Base-by-base conservation (phyloP, 1,140 invertebrate genomes). In the Drosophila rhopaloa region DNA sequence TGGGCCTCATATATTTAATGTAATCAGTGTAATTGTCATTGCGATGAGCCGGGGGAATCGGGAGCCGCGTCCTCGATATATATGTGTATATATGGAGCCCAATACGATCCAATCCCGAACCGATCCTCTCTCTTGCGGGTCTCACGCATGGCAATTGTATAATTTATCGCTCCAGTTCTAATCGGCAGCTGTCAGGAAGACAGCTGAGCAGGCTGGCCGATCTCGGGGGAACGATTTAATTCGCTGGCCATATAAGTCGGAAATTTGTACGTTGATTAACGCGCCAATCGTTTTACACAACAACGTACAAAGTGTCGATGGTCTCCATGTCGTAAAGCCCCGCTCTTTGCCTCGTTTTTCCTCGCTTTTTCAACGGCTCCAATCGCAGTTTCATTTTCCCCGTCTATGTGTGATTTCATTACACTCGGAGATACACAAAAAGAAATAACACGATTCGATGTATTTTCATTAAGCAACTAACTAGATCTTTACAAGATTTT, bases 261-360 rank as follows among this genome's bases (percentile, higher is more conserved):
- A 88, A 88, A 88, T 88, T 88, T 88, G 84, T 88, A 88, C 84
- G 80, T 88, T 88, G 84, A 88, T 88, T 88, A 88, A 88, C 84
- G 84, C 84, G 84, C 84, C 84, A 89, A 88, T 88, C 84, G 84
- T 83, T 88, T 88, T 89, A 88, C 84, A 88, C 84, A 88, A 78
- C 84, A 82, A 66, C 71, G 75, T 72, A 86, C 79, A 86, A 83
- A 88, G 84, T 88, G 79, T 86, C 76, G 83, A 88, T 86, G 73
- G 81, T 79, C 58, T 48, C 50, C 43, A 50, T 80, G 37, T 48
- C 62, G 35, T 24, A 3, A 14, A 32, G 46, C 46, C 37, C 50
- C 43, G 19, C 32, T 4, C 50, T n/a, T 56, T 10, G 8, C 56
- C 51, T 19, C 2, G 16, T n/a, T 14, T 27, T 24, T 27, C 14